Evolutionary conservation across 64 coral and sea anemone species (phyloP).

Genomic region (Orbicella faveolata): DNA sequence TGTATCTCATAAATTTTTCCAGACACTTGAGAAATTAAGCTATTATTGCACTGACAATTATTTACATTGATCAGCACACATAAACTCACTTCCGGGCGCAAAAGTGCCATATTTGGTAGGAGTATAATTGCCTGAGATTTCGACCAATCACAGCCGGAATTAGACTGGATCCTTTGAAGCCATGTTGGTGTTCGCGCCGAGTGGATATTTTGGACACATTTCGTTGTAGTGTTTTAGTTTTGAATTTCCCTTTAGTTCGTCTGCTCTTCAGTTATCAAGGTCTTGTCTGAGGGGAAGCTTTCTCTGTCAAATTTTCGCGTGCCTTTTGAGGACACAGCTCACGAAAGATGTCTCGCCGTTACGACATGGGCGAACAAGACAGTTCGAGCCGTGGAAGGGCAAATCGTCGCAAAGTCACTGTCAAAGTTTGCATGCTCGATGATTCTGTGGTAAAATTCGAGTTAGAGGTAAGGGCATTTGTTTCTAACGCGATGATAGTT

Average conservation of each 20-base stretch:
- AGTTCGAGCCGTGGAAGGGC: conserved; percentile 35
- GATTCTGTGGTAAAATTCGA: conserved; percentile 96
- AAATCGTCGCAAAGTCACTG: conserved; percentile 72
- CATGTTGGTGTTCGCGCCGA: conserved; percentile 22
- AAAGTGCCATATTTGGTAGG: conserved; percentile 11
- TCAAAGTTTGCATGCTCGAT: conserved; percentile 94
- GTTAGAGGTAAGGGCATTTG: conserved; percentile 68
- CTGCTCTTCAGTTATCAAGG: neutral
- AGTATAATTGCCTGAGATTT: neutral
- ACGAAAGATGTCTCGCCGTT: conserved; percentile 52
- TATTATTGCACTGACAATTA: neutral
- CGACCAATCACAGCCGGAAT: neutral
- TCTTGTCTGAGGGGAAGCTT: neutral
- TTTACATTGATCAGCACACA: neutral
- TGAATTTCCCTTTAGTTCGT: neutral
- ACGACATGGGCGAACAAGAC: conserved; percentile 72
- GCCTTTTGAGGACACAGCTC: neutral
- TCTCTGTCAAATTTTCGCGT: neutral
- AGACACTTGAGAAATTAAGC: neutral
- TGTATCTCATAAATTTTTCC: neutral
- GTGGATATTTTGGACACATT: neutral
- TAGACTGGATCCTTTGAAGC: conserved; percentile 15
- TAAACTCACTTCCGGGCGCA: conserved; percentile 15
- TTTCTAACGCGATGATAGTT: neutral
- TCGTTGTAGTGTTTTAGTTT: conserved; percentile 20